A percentile compares a stretch with the other conserved stretches of the same genome.
phyloP scores from a whole-genome alignment of 2,888 invertebrate species.

The Mythimna impura region DNA sequence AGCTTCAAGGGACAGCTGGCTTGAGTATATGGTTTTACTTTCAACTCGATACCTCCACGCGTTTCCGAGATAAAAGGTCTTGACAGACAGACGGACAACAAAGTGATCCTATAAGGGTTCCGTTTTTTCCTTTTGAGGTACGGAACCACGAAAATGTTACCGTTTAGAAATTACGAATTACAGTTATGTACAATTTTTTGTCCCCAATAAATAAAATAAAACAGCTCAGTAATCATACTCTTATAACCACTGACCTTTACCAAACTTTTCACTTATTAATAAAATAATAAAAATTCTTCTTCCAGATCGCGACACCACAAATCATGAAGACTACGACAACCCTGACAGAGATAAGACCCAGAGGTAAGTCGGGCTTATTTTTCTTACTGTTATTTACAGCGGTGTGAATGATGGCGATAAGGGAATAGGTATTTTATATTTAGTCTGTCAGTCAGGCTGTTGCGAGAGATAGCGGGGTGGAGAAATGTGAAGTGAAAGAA shows the following conservation, averaged over 20 bases:
- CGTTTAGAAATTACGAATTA: too few relatives aligned
- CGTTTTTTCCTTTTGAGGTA: too few relatives aligned
- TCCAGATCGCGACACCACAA: slow-evolving; percentile 69
- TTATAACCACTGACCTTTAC: slow-evolving; percentile 6
- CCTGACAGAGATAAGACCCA: slow-evolving; percentile 77
- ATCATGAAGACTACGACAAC: slow-evolving; percentile 78
- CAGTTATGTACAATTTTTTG: too few relatives aligned
- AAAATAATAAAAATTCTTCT: slow-evolving; percentile 41
- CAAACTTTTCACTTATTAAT: slow-evolving; percentile 49
- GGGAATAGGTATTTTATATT: slow-evolving; percentile 37
- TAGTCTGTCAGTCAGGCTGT: slow-evolving; percentile 19
- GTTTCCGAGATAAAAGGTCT: too few relatives aligned
- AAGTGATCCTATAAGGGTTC: too few relatives aligned
- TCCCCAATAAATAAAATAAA: too few relatives aligned
- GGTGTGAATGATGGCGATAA: slow-evolving; percentile 48
- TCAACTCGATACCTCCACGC: too few relatives aligned
- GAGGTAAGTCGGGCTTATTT: slow-evolving; percentile 77
- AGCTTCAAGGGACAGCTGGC: too few relatives aligned
- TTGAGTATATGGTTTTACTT: too few relatives aligned
- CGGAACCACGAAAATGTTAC: too few relatives aligned
- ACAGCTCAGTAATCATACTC: neutral
- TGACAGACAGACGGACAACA: too few relatives aligned
- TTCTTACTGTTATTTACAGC: slow-evolving; percentile 68
- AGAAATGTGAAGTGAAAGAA: neutral
- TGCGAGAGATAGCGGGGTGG: slow-evolving; percentile 3